Base-by-base conservation (phyloP, 2,888 invertebrate species). In the Tuberolachnus salignus region DNA sequence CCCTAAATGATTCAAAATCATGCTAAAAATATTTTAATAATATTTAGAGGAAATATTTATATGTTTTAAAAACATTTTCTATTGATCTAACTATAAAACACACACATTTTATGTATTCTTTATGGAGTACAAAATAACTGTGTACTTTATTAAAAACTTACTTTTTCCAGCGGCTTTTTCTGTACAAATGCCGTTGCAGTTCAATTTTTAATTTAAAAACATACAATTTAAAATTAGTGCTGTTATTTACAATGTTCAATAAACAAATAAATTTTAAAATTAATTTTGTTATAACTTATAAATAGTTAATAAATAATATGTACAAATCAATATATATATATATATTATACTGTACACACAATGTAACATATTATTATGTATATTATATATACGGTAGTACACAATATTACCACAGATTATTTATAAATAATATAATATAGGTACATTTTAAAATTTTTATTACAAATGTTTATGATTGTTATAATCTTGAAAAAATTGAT, bases 111-210 rank as follows among this genome's bases (percentile, higher is more conserved):
- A 67, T 75, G 6, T 34, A 34, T 34, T 34, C 34, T 34, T 19
- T 16, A 67, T 46, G 42, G 59, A 78, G 66, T 46, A 26, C 42
- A 57, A 59, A 16, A 6, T 49, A 59, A 59, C 51, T 1, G n/a
- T 59, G 61, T 53, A 55, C 55, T 64, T 19, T 81, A n/a, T 55
- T 73, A 19, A 69, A 44, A 80, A 92, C 92, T 94, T 91, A 96
- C 96, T 94, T 95, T 87, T 94, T 97, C 97, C 97, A 97, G 86
- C 94, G 94, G 84, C 96, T 91, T 88, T 95, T 96, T 89, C 96
- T 96, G 90, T 86, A 69, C 51, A 78, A 46, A 78, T 69, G 78
- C 51, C 69, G 69, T 59, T 67, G 55, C 59, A 67, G 19, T 61
- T 78, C 69, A 78, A 67, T 69, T 69, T 49, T 53, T 34, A 46